Percentiles rank a stretch among this genome's conserved stretches.
These are phyloP conservation scores for Drosophila kuntzei DNA, from an alignment of 2,888 invertebrate species.

Conservation along the genomic window DNA sequence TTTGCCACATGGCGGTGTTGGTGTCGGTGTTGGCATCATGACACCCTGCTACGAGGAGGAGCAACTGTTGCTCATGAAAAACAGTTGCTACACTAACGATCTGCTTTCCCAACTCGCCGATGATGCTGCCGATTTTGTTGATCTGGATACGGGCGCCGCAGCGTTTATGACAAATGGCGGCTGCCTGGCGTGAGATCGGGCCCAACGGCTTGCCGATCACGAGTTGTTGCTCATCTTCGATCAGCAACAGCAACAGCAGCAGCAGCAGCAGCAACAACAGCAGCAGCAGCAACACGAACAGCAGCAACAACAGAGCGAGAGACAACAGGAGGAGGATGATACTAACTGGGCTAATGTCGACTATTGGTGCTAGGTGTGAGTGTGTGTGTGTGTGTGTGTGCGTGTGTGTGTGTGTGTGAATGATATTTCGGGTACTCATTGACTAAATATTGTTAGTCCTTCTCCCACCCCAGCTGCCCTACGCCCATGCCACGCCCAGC, in stretches of 20 bases:
- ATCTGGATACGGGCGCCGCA: slow-evolving; percentile 84
- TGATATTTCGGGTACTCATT: not conserved
- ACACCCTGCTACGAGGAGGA: slow-evolving; percentile 83
- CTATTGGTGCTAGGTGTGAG: slow-evolving; percentile 67
- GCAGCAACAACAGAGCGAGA: slow-evolving; percentile 32
- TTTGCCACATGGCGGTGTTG: slow-evolving; percentile 52
- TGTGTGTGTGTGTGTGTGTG: slow-evolving; percentile 17
- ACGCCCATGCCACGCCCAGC: slow-evolving; percentile 29
- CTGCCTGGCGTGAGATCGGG: slow-evolving; percentile 84
- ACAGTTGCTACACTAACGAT: slow-evolving; percentile 82
- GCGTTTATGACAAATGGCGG: slow-evolving; percentile 84
- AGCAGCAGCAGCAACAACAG: slow-evolving; percentile 35
- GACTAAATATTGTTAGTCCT: no score
- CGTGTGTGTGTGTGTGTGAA: slow-evolving; percentile 7
- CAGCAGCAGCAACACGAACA: slow-evolving; percentile 14
- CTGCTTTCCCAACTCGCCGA: slow-evolving; percentile 82
- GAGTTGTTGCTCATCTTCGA: slow-evolving; percentile 59
- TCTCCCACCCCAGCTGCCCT: not conserved
- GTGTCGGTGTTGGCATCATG: slow-evolving; percentile 66
- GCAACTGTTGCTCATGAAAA: slow-evolving; percentile 82
- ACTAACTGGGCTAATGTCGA: slow-evolving; percentile 71
- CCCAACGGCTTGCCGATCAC: slow-evolving; percentile 57
- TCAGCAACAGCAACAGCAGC: slow-evolving; percentile 45
- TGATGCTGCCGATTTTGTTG: slow-evolving; percentile 84
- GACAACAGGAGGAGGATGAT: slow-evolving; percentile 50